phyloP scores from a whole-genome alignment of 2,113 vertebrate species.

The Seriola quinqueradiata region DNA sequence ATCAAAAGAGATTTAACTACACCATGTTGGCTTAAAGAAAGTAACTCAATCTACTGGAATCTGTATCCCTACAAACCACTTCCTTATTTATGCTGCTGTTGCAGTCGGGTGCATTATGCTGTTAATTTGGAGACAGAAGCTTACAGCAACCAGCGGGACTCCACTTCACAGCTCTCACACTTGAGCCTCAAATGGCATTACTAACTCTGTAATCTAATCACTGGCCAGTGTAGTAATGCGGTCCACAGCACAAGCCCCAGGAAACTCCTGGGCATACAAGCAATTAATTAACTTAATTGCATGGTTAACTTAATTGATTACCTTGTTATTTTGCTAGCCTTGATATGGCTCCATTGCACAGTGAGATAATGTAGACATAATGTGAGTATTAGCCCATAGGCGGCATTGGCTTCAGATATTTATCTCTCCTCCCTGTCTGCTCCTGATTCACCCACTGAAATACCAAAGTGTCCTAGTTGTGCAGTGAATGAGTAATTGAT shows the following conservation, averaged over 20 bases:
- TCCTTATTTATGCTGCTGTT: constrained; percentile 11
- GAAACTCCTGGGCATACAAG: constrained; percentile 79
- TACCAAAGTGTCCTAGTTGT: constrained; percentile 49
- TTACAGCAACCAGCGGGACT: constrained; percentile 62
- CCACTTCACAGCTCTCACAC: constrained; percentile 68
- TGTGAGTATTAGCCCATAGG: constrained; percentile 64
- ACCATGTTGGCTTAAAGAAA: constrained; percentile 5
- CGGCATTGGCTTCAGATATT: constrained; percentile 60
- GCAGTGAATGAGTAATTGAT: constrained; percentile 66
- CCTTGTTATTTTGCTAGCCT: constrained; percentile 78
- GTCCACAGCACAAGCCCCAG: constrained; percentile 68
- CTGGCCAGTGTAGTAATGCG: constrained; percentile 69
- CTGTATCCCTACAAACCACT: neutral
- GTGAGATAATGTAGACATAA: constrained; percentile 74
- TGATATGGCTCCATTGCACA: constrained; percentile 72
- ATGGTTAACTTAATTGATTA: constrained; percentile 83
- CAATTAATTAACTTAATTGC: constrained; percentile 84
- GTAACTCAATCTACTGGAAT: neutral
- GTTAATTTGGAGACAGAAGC: constrained; percentile 54
- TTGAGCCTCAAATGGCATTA: constrained; percentile 68
- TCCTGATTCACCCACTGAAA: constrained; percentile 52
- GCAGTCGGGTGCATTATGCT: constrained; percentile 20
- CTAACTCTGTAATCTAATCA: constrained; percentile 80
- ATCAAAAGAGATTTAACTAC: constrained; percentile 15
- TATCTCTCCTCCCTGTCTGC: constrained; percentile 18